A percentile compares a stretch with the other conserved stretches of the same genome.
phyloP scores from a whole-genome alignment of 2,113 vertebrate genomes.

The Macquaria ambigua region DNA sequence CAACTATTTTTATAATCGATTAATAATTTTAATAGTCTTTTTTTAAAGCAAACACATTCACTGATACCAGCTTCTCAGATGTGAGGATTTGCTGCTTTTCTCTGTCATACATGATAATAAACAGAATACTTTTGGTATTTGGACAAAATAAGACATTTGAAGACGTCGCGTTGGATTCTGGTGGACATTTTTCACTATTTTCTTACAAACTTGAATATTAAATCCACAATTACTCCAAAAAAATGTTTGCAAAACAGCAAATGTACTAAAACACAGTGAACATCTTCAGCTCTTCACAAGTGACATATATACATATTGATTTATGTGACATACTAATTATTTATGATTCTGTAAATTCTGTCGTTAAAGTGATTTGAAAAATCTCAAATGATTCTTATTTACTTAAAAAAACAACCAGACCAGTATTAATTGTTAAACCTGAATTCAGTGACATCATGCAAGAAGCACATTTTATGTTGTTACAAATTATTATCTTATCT shows the following conservation, averaged over 20 bases:
- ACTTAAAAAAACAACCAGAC: background rate
- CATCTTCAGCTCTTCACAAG: background rate
- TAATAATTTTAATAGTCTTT: background rate
- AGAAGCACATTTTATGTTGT: background rate
- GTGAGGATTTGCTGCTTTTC: background rate
- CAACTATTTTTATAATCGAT: background rate
- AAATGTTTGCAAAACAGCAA: background rate
- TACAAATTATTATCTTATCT: background rate
- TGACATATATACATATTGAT: background rate
- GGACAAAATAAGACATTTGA: constrained; percentile 8
- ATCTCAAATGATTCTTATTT: background rate
- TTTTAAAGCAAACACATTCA: background rate
- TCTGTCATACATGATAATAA: background rate
- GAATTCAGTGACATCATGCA: background rate
- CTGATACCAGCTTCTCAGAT: background rate
- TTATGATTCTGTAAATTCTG: background rate
- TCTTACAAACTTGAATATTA: background rate
- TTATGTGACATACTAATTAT: too few relatives aligned
- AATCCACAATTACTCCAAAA: background rate
- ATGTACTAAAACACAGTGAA: background rate
- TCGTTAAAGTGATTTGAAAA: background rate
- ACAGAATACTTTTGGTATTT: background rate
- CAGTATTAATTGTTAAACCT: background rate
- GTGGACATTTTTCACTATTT: background rate
- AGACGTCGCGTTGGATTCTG: background rate